These are phyloP conservation scores for Grammomys dolichurus DNA, from an alignment of 2,113 vertebrate genomes.

Conservation along the genomic window DNA sequence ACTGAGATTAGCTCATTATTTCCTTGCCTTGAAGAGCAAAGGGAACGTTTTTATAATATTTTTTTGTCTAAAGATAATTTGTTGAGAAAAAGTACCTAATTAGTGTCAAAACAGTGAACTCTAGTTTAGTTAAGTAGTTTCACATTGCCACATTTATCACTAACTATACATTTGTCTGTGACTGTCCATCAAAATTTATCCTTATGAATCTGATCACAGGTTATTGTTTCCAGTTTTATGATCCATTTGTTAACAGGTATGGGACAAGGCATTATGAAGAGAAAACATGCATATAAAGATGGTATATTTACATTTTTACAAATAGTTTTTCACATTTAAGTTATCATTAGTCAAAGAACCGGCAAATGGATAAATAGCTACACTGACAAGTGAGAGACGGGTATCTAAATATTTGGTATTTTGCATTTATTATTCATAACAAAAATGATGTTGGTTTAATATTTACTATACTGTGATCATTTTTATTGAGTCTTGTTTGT, in stretches of 20 bases:
- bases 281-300: not conserved
- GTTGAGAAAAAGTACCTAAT: not conserved
- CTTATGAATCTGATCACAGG: not conserved
- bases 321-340: not conserved
- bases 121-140: not conserved
- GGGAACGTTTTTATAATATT: not conserved
- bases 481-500: not conserved
- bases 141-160: not conserved
- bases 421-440: not conserved
- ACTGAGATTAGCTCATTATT: not conserved
- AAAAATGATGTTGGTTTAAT: not conserved
- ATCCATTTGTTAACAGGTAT: not conserved
- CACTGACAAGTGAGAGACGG: not conserved
- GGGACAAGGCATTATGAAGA: not conserved
- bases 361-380: not conserved
- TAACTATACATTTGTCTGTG: not conserved
- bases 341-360: not conserved
- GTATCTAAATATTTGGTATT: not conserved
- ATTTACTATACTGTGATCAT: not conserved
- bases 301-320: not conserved
- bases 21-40: constrained; percentile 1
- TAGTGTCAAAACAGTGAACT: not conserved
- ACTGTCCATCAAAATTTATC: not conserved
- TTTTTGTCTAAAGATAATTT: constrained; percentile 34
- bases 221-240: not conserved